These are phyloP conservation scores for Centropyge bicolor DNA, from an alignment of 2,797 vertebrate genomes.

Conservation along the genomic window DNA sequence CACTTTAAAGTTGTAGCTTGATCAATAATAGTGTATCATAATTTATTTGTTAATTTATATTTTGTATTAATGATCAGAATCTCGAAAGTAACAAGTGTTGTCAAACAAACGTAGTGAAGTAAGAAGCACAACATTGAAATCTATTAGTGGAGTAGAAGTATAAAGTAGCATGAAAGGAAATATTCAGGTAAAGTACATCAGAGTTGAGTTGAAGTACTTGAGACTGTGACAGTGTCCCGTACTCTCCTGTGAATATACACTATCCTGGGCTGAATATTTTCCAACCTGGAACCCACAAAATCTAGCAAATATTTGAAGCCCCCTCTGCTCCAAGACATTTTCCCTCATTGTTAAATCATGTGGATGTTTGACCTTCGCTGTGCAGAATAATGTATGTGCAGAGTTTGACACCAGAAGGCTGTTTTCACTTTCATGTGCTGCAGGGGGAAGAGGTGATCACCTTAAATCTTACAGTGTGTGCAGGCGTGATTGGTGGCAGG, in stretches of 20 bases:
- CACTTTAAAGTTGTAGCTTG: no score
- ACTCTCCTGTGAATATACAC: neutral
- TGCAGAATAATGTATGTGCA: neutral
- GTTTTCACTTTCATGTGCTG: constrained; percentile 20
- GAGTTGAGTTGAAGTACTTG: no score
- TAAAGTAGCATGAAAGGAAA: neutral
- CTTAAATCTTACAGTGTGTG: constrained; percentile 11
- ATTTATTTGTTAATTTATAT: no score
- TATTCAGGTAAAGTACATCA: neutral
- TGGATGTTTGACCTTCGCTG: constrained; percentile 4
- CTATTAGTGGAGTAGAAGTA: neutral
- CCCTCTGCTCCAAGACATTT: neutral
- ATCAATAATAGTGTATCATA: neutral
- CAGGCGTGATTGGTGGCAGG: neutral
- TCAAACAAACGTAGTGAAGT: neutral
- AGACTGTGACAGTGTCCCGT: neutral
- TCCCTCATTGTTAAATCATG: neutral
- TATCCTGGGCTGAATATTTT: neutral
- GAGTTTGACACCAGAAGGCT: constrained; percentile 2
- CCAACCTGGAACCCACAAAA: neutral
- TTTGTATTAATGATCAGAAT: neutral
- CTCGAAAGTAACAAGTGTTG: neutral
- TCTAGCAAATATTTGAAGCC: neutral
- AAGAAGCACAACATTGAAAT: neutral
- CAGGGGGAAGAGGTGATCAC: neutral